Base-by-base conservation (phyloP, 1,140 invertebrate genomes). In the Eueides isabella region DNA sequence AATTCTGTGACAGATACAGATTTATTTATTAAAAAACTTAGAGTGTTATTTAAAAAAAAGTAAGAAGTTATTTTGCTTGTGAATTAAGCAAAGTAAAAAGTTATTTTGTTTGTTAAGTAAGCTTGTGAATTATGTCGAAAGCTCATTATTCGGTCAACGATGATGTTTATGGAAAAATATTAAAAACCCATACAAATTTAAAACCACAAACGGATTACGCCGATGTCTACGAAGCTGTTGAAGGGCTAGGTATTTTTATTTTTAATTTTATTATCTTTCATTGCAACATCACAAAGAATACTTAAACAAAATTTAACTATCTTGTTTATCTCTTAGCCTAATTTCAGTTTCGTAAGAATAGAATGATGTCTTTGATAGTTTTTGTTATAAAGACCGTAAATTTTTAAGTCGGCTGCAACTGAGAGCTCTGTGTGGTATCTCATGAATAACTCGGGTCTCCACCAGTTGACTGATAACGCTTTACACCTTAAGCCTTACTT, bases 91-190 rank as follows among this genome's bases (percentile, higher is more conserved):
- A 55, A 23, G 3, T 6, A 38, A 9, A 3, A 31, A 5, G 16
- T 44, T 44, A 19, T 7, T 44, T 6, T 44, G 6, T 7, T 23
- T 23, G 26, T 30, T 5, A n/a, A n/a, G n/a, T n/a, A n/a, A n/a
- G n/a, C n/a, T n/a, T n/a, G 61, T 62, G 28, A 28, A 62, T 80
- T 69, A 90, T 91, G 88, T 87, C 88, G 61, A 85, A 84, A 76
- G 81, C 82, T 33, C 84, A 91, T 84, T 91, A 91, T 72, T 85
- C 80, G 9, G 89, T 92, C 73, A 91, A 92, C 72, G 89, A 91
- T 72, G 91, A 91, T 77, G 72, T 92, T 72, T 92, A 92, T 70
- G 90, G 91, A 62, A 91, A 88, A 79, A 92, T 92, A 80, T 78
- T 91, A 41, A 92, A 92, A 86, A 86, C 78, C 19, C 80, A 85